phyloP scores from a whole-genome alignment of 2,888 invertebrate genomes.

The Oscheius sp. region DNA sequence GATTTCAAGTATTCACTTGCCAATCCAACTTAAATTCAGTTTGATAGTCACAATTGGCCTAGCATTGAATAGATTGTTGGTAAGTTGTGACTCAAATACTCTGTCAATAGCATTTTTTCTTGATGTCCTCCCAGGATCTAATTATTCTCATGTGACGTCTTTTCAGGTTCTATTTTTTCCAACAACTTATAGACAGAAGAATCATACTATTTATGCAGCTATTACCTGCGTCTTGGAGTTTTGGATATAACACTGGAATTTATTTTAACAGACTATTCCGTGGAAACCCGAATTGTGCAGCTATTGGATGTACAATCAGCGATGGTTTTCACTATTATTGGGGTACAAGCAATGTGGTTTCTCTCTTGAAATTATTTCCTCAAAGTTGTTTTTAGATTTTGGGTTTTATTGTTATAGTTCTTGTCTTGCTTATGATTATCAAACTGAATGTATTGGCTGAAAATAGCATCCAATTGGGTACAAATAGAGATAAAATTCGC shows the following conservation, averaged over 20 bases:
- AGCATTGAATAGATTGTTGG: slow-evolving; percentile 4
- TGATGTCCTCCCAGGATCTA: too few relatives aligned
- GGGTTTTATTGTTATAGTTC: slow-evolving; percentile 4
- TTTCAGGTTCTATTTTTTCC: slow-evolving; percentile 18
- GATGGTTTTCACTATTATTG: slow-evolving; percentile 7
- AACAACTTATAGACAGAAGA: not conserved
- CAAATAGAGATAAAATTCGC: not conserved
- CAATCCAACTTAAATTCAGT: slow-evolving; percentile 15
- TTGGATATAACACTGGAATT: too few relatives aligned
- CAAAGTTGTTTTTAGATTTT: slow-evolving; percentile 3
- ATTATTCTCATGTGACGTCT: too few relatives aligned
- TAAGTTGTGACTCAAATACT: not conserved
- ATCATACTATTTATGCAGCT: slow-evolving; percentile 1
- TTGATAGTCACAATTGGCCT: slow-evolving; percentile 1
- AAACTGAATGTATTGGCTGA: not conserved
- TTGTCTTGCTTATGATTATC: not conserved
- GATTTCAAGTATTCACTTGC: not conserved
- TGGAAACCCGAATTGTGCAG: not conserved
- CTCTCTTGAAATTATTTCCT: too few relatives aligned
- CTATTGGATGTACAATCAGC: slow-evolving; percentile 18
- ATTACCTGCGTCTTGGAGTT: not conserved
- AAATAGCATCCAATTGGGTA: too few relatives aligned
- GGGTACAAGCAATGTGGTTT: slow-evolving; percentile 20
- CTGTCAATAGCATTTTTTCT: too few relatives aligned
- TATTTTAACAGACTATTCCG: too few relatives aligned